These are phyloP conservation scores for Motacilla tschutschensis DNA, from an alignment of 2,113 vertebrate species.

Conservation along the genomic window DNA sequence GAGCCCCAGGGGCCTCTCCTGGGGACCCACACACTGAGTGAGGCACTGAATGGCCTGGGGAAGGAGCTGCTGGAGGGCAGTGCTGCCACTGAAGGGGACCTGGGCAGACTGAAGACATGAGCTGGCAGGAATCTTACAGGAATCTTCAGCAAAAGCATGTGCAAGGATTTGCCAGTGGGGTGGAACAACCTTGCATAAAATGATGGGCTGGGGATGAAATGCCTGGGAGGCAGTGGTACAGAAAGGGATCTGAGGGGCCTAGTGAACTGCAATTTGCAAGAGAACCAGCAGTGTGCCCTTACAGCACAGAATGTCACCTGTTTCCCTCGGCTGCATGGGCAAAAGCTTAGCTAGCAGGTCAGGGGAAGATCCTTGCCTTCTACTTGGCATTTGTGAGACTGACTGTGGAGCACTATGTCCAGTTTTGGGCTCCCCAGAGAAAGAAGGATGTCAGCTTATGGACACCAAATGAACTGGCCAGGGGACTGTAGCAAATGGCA, in stretches of 20 bases:
- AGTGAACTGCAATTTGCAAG: rapidly evolving
- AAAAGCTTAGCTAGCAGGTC: not conserved
- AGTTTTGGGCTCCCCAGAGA: not conserved
- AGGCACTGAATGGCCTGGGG: not conserved
- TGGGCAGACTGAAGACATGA: not conserved
- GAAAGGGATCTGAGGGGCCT: not conserved
- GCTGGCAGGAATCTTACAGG: not conserved
- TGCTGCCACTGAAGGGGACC: not conserved
- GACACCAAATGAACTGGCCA: not conserved
- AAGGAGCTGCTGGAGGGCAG: not conserved
- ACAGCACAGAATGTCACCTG: not conserved
- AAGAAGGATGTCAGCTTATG: not conserved
- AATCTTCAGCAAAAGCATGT: not conserved
- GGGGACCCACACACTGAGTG: not conserved
- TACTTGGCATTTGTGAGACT: not conserved
- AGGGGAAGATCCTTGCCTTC: not conserved
- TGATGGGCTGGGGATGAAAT: not conserved
- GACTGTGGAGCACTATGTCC: not conserved
- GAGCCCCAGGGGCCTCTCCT: not conserved
- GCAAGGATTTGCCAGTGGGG: not conserved
- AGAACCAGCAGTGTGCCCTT: not conserved
- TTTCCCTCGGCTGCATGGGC: rapidly evolving
- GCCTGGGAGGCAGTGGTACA: not conserved
- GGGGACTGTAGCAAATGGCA: not conserved
- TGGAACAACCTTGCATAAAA: not conserved